phyloP scores from a whole-genome alignment of 1,140 invertebrate species.

The Drosophila paulistorum region DNA sequence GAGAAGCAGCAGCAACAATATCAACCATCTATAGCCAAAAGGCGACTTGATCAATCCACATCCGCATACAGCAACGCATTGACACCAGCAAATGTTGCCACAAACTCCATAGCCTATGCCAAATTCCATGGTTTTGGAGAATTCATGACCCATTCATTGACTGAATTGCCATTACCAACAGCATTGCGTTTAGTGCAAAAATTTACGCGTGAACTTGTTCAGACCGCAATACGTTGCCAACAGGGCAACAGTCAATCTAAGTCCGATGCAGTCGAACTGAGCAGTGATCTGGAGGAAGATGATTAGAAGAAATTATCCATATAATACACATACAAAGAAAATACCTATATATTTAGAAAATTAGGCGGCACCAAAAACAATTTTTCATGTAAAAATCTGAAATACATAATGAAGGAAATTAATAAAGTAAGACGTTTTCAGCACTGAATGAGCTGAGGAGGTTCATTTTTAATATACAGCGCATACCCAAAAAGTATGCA shows the following conservation, averaged over 20 bases:
- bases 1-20: conserved; percentile 15
- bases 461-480: neutral
- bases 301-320: conserved; percentile 28
- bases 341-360: too few relatives aligned
- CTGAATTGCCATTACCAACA: conserved; percentile 62
- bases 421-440: conserved; percentile 16
- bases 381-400: conserved; percentile 19
- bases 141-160: conserved; percentile 71
- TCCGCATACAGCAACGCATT: conserved; percentile 19
- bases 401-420: neutral
- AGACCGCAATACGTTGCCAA: conserved; percentile 39
- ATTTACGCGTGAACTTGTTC: conserved; percentile 76
- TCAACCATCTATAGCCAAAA: conserved; percentile 1
- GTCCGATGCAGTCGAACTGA: conserved; percentile 21
- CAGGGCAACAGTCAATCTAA: conserved; percentile 21
- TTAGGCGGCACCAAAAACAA: conserved; percentile 21
- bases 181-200: conserved; percentile 74
- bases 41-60: neutral
- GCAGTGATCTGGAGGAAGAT: conserved; percentile 46
- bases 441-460: neutral
- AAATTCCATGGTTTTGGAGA: conserved; percentile 81
- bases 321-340: neutral
- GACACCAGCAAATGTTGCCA: neutral
- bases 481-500: conserved; percentile 4
- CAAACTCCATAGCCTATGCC: conserved; percentile 40